Base-by-base conservation (phyloP, 2,888 invertebrate species). In the Tinea pellionella region DNA sequence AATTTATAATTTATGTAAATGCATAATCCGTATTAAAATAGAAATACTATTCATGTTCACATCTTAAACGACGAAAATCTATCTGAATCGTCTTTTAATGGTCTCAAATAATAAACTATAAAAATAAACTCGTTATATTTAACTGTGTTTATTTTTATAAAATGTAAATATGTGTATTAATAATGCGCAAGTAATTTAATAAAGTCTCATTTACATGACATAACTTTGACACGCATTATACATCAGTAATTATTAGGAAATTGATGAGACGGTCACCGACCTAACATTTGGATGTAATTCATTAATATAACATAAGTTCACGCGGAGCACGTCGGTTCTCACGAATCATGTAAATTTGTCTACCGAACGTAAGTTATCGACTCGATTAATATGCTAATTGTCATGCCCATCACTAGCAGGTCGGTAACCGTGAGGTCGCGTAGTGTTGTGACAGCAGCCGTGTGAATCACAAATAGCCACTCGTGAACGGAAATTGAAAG, bases 221-320 rank as follows among this genome's bases (percentile, higher is more conserved):
- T 24, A 24, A 6, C 24, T 24, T 24, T 24, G 24, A 24, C 24
- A 24, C 24, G 3, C 24, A 53, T 53, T 53, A 53, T n/a, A 12
- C 13, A 57, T 57, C 13, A 32, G 12, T 24, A 24, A 24, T 57
- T 32, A 32, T 57, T 57, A 57, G 4, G 30, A 57, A 57, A 32
- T 32, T 57, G 32, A 57, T n/a, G n/a, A 32, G 30, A 7, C 16
- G 57, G 57, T 57, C 57, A 32, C 32, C 32, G 57, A 59, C 43
- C 59, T 19, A 16, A 37, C 58, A 41, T 58, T 13, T 15, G 37
- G 76, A 81, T 81, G 78, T 80, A 83, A 85, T 84, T 86, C 84
- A 86, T 86, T 86, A 85, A 86, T 84, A 82, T 80, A 82, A 85
- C 86, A 87, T 86, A 78, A 84, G 85, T 84, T 83, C 80, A 83